These are phyloP conservation scores for Pardosa pseudoannulata DNA, from an alignment of 2,888 invertebrate genomes.

Conservation along the genomic window DNA sequence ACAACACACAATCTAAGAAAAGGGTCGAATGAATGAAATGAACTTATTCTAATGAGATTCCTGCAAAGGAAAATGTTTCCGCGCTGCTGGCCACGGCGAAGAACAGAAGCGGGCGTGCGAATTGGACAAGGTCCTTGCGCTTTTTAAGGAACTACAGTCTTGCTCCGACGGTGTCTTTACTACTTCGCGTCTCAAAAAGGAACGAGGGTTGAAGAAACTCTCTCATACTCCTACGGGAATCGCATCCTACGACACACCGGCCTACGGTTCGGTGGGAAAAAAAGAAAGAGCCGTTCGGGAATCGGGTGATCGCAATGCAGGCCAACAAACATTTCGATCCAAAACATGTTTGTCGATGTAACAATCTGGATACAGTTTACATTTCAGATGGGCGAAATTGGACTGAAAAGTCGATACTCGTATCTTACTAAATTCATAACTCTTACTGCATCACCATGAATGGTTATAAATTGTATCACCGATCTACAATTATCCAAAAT, in stretches of 20 bases:
- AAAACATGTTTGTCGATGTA: no score
- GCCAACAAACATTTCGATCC: no score
- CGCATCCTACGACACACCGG: conserved; percentile 31
- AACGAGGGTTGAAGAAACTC: conserved; percentile 63
- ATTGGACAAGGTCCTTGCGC: conserved; percentile 50
- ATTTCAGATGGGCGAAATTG: no score
- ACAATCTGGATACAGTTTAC: no score
- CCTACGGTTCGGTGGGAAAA: conserved; percentile 26
- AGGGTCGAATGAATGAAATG: conserved; percentile 1
- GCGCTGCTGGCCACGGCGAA: conserved; percentile 14
- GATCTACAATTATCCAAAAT: no score
- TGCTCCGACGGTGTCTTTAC: conserved; percentile 55
- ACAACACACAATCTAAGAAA: not conserved
- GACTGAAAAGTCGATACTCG: no score
- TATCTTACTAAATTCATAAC: no score
- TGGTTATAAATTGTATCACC: no score
- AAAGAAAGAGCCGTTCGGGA: not conserved
- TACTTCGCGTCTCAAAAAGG: conserved; percentile 23
- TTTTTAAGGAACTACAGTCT: conserved; percentile 71
- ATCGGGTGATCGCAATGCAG: not conserved
- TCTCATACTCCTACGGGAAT: conserved; percentile 20
- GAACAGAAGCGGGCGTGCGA: conserved; percentile 43
- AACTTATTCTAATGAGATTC: conserved; percentile 10
- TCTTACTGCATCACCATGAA: no score
- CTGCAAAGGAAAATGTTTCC: conserved; percentile 20